A percentile compares a stretch with the other conserved stretches of the same genome.
Conservation (phyloP, 2,888 invertebrate genomes). For the Ceramica pisi region DNA sequence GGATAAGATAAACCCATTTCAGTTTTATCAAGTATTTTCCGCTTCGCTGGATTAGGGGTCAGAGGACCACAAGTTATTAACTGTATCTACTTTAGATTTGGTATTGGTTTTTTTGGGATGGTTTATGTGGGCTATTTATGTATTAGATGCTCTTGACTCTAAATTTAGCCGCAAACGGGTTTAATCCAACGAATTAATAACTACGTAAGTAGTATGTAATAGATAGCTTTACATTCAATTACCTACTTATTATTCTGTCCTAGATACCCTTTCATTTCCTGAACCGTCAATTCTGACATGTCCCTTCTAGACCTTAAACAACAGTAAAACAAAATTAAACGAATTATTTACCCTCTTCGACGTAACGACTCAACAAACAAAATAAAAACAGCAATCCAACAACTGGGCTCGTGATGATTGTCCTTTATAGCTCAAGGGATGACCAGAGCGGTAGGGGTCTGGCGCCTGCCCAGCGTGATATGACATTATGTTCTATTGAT, state of each 20-base stretch:
- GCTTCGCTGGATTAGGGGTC: slow-evolving; percentile 72
- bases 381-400: slow-evolving; percentile 77
- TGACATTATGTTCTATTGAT: slow-evolving; percentile 69
- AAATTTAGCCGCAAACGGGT: not conserved
- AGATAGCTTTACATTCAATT: not conserved
- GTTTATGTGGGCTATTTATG: not conserved
- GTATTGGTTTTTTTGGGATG: slow-evolving; percentile 4
- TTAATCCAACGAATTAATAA: not conserved
- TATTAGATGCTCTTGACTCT: not conserved
- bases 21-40: slow-evolving; percentile 82
- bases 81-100: slow-evolving; percentile 40
- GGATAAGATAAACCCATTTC: slow-evolving; percentile 83
- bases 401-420: slow-evolving; percentile 70
- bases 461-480: slow-evolving; percentile 80
- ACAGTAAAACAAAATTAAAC: slow-evolving; percentile 54
- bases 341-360: slow-evolving; percentile 57
- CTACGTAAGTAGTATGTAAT: not conserved
- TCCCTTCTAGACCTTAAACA: slow-evolving; percentile 20
- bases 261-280: not conserved
- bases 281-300: slow-evolving; percentile 4
- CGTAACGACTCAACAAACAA: slow-evolving; percentile 67
- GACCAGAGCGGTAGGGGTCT: slow-evolving; percentile 75
- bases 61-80: slow-evolving; percentile 54
- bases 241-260: not conserved
- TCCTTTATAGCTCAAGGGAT: slow-evolving; percentile 72